Conservation (phyloP, 2,888 invertebrate species). For the Lysandra bellargus region DNA sequence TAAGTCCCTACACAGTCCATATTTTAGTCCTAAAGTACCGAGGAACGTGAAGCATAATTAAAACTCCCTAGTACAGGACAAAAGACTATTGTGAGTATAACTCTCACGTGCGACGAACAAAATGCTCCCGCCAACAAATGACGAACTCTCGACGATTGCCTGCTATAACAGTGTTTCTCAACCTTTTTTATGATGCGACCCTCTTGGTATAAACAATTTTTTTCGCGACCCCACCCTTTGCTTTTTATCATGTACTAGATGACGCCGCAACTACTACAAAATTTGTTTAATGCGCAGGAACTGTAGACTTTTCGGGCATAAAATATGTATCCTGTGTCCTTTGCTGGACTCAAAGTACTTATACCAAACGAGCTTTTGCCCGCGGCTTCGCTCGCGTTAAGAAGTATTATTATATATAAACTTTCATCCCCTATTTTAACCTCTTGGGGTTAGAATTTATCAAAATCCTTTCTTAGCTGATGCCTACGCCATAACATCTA, state of each 20-base stretch:
- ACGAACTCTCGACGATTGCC: conserved; percentile 19
- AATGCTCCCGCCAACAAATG: conserved; percentile 21
- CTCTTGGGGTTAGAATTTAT: no score
- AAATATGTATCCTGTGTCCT: no score
- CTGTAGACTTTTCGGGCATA: no score
- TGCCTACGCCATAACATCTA: no score
- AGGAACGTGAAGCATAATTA: conserved; percentile 21
- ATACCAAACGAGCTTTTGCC: no score
- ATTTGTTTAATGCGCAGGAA: no score
- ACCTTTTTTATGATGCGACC: background rate
- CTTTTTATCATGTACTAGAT: background rate
- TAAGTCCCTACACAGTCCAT: background rate
- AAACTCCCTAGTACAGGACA: conserved; percentile 19
- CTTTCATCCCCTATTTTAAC: no score
- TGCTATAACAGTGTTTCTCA: background rate
- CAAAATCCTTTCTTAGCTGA: no score
- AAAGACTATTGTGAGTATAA: conserved; percentile 10
- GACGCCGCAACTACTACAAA: no score
- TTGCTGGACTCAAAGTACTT: no score
- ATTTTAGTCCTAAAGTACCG: conserved; percentile 10
- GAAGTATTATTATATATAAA: no score
- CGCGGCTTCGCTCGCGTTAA: no score
- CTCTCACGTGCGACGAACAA: conserved; percentile 9
- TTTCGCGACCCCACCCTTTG: background rate
- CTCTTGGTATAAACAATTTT: background rate